A percentile compares a stretch with the other conserved stretches of the same genome.
Conservation (phyloP, 2,797 vertebrate genomes). For the Limosa lapponica region DNA sequence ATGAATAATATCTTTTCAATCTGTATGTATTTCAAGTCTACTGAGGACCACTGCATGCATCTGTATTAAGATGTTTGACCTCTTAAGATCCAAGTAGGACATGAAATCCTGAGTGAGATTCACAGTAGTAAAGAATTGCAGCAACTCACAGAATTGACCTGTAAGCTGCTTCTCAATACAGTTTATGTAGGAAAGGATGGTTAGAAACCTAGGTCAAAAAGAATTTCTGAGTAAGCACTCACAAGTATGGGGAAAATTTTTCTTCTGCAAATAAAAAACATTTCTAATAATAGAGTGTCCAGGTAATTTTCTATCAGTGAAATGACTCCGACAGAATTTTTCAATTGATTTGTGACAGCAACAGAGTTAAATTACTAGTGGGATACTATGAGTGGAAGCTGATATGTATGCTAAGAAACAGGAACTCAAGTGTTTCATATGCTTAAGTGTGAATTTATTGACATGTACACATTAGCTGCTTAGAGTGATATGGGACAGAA, state of each 20-base stretch:
- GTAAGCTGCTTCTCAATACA: background rate
- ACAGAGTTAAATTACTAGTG: background rate
- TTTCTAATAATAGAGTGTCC: background rate
- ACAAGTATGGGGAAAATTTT: fast-evolving
- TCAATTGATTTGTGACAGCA: background rate
- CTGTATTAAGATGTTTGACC: background rate
- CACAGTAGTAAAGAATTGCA: background rate
- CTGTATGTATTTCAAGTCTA: background rate
- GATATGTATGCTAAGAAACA: background rate
- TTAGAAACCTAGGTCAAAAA: background rate
- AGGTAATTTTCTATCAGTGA: background rate
- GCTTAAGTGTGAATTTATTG: background rate
- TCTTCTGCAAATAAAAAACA: background rate
- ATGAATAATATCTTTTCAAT: background rate
- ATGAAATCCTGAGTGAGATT: background rate
- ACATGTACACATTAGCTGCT: background rate
- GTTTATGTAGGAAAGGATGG: background rate
- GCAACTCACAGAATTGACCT: background rate
- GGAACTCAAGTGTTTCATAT: background rate
- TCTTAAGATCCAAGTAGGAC: background rate
- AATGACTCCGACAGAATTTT: background rate
- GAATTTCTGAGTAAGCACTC: background rate
- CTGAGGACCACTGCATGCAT: background rate
- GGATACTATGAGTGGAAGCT: background rate
- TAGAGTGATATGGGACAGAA: background rate